A percentile compares a stretch with the other conserved stretches of the same genome.
phyloP scores from a whole-genome alignment of 2,797 vertebrate genomes.

The Melanotaenia trifasciata region DNA sequence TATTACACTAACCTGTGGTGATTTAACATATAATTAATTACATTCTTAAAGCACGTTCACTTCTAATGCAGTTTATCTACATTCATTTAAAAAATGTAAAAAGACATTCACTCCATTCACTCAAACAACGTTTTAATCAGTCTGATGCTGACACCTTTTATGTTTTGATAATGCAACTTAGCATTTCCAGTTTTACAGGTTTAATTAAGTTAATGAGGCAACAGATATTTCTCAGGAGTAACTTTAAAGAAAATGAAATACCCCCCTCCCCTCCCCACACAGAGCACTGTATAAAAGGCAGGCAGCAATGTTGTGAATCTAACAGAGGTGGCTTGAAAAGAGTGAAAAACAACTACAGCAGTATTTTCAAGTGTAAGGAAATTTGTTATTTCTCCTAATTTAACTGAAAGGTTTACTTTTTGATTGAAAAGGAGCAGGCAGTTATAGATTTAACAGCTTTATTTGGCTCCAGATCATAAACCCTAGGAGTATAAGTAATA shows the following conservation, averaged over 20 bases:
- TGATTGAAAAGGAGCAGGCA: background rate
- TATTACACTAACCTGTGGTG: conserved; percentile 1
- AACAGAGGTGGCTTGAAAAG: conserved; percentile 46
- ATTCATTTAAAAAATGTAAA: background rate
- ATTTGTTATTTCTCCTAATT: conserved; percentile 28
- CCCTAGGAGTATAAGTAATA: background rate
- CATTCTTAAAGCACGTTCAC: background rate
- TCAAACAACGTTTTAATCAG: conserved; percentile 11
- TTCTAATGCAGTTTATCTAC: background rate
- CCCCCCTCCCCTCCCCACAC: conserved; percentile 56
- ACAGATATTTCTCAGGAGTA: conserved; percentile 56
- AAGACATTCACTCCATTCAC: background rate
- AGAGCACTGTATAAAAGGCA: conserved; percentile 70
- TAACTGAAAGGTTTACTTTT: conserved; percentile 10
- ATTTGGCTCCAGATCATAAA: conserved; percentile 6
- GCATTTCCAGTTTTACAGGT: conserved; percentile 20
- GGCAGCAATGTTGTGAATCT: conserved; percentile 38
- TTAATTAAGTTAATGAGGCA: conserved; percentile 49
- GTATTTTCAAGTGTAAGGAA: conserved; percentile 59
- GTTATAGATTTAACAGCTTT: conserved; percentile 20
- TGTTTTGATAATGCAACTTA: conserved; percentile 6
- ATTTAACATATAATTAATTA: conserved; percentile 13
- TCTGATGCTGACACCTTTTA: conserved; percentile 5
- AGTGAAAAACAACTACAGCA: conserved; percentile 26
- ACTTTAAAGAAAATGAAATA: conserved; percentile 42